Evolutionary conservation across 2,888 invertebrate genomes (phyloP), one percentile per base, ranked within the genome.

Genomic region (Cephus sareptanus): DNA sequence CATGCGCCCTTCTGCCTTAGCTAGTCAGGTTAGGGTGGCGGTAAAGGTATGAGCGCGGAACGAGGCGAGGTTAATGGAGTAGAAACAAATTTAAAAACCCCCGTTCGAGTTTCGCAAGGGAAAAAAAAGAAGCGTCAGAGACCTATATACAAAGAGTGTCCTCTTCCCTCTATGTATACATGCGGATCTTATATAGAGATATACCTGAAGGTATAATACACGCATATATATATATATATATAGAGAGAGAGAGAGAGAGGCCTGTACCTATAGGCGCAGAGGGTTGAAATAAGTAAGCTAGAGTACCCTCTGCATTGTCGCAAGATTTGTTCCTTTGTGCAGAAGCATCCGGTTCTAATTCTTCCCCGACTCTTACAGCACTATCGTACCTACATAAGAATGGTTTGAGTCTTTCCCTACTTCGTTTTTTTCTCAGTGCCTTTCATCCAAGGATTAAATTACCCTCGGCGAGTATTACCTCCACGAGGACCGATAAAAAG

Each of bases 1-100:
- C 74, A 79, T 81, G 79, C 80, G 79, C 80, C 80, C 71, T 80
- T 74, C 75, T 76, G 73, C 70, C 77, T 75, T 68, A 56, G 74
- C 75, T 35, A 80, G 75, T 79, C 79, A 79, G 81, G 73, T 35
- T 74, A 35, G 40, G 33, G 73, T 33, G 78, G 71, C 76, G 73
- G 73, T 31, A 74, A 79, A 79, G 79, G 76, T 74, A 81, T 69
- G 76, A 75, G 77, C 74, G 76, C 69, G 81, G 78, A 83, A 85
- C 82, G 85, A 82, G 83, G 76, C 81, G 82, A 77, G 81, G 84
- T 88, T 89, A 89, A 89, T 89, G 88, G 89, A 86, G 86, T 83
- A 84, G 88, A 89, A 88, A 86, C 82, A 88, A 89, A 89, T 89
- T 88, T 87, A 86, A 86, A 89, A 88, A 88, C 83, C 83, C 79